phyloP scores from a whole-genome alignment of 2,113 vertebrate species.

The Stercorarius parasiticus region DNA sequence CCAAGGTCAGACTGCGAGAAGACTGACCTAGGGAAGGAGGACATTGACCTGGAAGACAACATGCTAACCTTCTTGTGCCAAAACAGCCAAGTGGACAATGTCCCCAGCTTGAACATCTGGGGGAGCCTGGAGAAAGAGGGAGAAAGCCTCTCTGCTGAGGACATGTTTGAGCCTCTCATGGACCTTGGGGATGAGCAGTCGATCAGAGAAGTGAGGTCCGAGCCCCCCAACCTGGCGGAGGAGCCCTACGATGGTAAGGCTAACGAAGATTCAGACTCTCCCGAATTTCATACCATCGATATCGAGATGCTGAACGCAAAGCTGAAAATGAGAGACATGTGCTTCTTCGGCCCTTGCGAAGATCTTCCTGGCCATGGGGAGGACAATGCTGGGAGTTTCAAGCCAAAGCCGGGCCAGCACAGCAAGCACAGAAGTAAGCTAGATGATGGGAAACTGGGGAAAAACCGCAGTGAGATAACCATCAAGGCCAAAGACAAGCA shows the following conservation, averaged over 20 bases:
- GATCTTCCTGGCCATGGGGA: conserved; percentile 47
- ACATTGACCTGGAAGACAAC: conserved; percentile 44
- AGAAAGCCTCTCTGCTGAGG: conserved; percentile 26
- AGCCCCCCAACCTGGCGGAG: conserved; percentile 65
- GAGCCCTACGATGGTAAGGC: neutral
- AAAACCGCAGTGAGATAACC: conserved; percentile 69
- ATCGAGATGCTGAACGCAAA: conserved; percentile 80
- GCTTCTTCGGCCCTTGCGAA: conserved; percentile 76
- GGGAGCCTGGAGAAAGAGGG: conserved; percentile 64
- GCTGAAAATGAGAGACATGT: conserved; percentile 81
- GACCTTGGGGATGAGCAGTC: conserved; percentile 65
- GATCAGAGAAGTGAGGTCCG: conserved; percentile 1
- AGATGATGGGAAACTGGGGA: conserved; percentile 63
- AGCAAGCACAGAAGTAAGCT: conserved; percentile 66
- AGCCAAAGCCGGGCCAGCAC: neutral
- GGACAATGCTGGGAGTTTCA: conserved; percentile 5
- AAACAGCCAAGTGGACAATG: conserved; percentile 50
- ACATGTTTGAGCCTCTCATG: conserved; percentile 61
- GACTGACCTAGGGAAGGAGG: neutral
- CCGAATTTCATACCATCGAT: conserved; percentile 75
- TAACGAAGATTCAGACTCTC: neutral
- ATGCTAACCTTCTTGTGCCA: conserved; percentile 64
- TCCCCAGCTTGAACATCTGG: conserved; percentile 72
- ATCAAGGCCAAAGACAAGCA: conserved; percentile 85
- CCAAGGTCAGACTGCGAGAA: neutral